These are phyloP conservation scores for Epizoanthus scotinus DNA, from an alignment of 92 coral and sea anemone species.

Conservation along the genomic window DNA sequence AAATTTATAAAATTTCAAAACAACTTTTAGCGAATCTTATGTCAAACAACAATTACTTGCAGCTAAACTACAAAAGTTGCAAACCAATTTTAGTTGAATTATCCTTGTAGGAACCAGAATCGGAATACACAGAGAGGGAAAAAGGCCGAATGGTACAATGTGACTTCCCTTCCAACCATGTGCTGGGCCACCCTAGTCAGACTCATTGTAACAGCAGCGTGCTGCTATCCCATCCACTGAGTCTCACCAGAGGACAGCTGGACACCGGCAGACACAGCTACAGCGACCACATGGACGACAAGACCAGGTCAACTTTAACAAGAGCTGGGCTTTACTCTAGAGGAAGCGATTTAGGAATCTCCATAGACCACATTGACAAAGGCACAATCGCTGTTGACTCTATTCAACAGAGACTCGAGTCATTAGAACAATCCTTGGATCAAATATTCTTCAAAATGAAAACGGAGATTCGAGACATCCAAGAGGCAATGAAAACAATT, in stretches of 20 bases:
- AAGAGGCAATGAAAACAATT: slow-evolving; percentile 63
- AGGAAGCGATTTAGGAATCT: slow-evolving; percentile 54
- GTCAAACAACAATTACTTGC: too few species aligned
- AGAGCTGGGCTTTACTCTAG: slow-evolving; percentile 36
- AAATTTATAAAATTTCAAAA: too few species aligned
- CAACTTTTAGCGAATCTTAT: too few species aligned
- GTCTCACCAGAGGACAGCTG: not conserved
- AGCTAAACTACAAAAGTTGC: too few species aligned
- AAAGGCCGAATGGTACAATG: not conserved
- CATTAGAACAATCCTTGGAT: slow-evolving; percentile 82
- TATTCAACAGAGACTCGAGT: slow-evolving; percentile 71
- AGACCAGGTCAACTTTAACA: slow-evolving; percentile 23
- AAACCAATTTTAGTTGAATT: not conserved
- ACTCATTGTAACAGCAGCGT: not conserved
- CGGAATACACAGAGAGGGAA: not conserved
- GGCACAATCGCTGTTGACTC: slow-evolving; percentile 69
- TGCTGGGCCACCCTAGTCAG: not conserved
- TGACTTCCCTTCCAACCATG: slow-evolving; percentile 4
- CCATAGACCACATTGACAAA: slow-evolving; percentile 77
- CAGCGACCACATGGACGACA: slow-evolving; percentile 22
- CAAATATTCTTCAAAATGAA: slow-evolving; percentile 87
- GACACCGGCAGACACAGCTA: not conserved
- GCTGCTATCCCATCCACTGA: not conserved
- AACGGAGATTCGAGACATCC: slow-evolving; percentile 80
- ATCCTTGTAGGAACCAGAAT: slow-evolving; percentile 15